phyloP scores from a whole-genome alignment of 2,797 vertebrate species.

The Salmo trutta region DNA sequence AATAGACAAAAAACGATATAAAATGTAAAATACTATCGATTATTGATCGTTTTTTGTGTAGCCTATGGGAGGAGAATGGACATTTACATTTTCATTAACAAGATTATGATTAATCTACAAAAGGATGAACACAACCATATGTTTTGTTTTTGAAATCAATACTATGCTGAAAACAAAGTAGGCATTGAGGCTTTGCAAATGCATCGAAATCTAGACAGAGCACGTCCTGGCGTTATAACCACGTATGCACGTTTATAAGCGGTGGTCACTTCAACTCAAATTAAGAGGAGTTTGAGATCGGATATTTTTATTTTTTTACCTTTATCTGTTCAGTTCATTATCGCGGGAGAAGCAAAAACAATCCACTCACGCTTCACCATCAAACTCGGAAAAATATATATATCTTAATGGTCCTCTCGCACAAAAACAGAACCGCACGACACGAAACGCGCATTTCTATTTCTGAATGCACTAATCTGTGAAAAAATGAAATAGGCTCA shows the following conservation, averaged over 20 bases:
- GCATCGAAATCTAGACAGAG: constrained; percentile 8
- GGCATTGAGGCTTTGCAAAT: background rate
- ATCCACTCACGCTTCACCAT: constrained; percentile 52
- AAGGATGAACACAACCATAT: constrained; percentile 1
- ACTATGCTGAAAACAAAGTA: background rate
- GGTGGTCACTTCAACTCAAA: constrained; percentile 30
- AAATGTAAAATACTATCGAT: background rate
- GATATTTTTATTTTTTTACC: constrained; percentile 18
- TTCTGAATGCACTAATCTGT: constrained; percentile 13
- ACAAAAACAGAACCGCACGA: constrained; percentile 43
- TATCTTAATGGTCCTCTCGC: constrained; percentile 55
- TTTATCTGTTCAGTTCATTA: constrained; percentile 16
- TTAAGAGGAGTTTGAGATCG: constrained; percentile 22
- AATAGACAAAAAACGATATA: background rate
- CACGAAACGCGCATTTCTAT: constrained; percentile 28
- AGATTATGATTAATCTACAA: background rate
- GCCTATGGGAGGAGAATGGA: background rate
- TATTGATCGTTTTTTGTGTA: background rate
- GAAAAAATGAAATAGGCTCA: constrained; percentile 66
- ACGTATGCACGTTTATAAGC: constrained; percentile 25
- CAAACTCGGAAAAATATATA: constrained; percentile 57
- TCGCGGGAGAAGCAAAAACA: constrained; percentile 16
- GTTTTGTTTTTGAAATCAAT: background rate
- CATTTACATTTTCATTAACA: background rate
- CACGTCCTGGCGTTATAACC: constrained; percentile 25